Evolutionary conservation across 2,113 vertebrate species (phyloP).

Genomic region (Catharus bicknelli): DNA sequence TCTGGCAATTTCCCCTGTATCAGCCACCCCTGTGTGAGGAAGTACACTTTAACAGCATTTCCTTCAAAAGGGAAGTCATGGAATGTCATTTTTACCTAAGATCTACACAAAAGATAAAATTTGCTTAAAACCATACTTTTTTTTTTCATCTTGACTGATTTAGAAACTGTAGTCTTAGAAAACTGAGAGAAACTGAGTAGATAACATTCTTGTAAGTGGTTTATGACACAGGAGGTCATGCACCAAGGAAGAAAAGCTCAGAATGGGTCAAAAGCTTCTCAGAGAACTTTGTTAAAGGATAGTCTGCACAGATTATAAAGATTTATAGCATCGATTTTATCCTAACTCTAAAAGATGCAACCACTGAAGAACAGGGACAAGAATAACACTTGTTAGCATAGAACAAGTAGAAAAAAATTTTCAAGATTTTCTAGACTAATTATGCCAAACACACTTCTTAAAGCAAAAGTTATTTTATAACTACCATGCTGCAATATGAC

Average conservation of each 20-base stretch:
- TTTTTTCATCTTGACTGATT: background rate
- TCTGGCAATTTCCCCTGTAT: background rate
- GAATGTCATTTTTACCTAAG: background rate
- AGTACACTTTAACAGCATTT: background rate
- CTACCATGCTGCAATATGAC: background rate
- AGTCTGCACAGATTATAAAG: background rate
- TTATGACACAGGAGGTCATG: background rate
- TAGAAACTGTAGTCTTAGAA: background rate
- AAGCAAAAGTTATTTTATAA: background rate
- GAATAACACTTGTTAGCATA: background rate
- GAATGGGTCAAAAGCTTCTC: background rate
- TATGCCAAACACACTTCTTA: background rate
- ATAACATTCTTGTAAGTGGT: background rate
- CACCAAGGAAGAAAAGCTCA: background rate
- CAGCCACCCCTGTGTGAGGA: background rate
- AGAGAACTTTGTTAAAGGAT: background rate
- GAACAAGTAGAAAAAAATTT: background rate
- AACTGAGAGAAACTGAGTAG: background rate
- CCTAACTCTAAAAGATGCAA: background rate
- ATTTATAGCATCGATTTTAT: background rate
- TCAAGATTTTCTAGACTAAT: background rate
- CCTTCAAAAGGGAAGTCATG: conserved; percentile 10
- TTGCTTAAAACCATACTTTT: background rate
- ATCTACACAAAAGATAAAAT: background rate
- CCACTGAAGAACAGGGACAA: background rate